phyloP scores from a whole-genome alignment of 2,888 invertebrate genomes.

The Caenorhabditis japonica region DNA sequence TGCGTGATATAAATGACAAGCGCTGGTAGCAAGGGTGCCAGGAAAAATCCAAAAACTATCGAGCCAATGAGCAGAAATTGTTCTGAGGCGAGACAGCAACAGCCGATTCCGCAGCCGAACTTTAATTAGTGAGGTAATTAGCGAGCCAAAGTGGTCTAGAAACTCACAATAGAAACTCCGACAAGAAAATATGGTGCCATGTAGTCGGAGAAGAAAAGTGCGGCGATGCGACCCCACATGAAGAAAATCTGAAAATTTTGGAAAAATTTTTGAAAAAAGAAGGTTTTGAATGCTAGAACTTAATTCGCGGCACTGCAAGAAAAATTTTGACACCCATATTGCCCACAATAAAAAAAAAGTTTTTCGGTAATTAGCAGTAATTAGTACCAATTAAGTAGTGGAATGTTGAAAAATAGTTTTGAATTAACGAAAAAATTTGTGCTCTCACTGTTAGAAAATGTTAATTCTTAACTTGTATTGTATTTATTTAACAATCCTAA shows the following conservation, averaged over 20 bases:
- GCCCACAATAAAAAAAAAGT: no score
- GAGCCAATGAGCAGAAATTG: conserved; percentile 53
- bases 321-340: no score
- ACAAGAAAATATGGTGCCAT: conserved; percentile 60
- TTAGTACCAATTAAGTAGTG: no score
- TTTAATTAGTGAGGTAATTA: conserved; percentile 18
- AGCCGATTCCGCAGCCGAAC: conserved; percentile 58
- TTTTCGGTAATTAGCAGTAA: no score
- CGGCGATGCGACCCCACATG: conserved; percentile 45
- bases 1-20: conserved; percentile 53
- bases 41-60: conserved; percentile 53
- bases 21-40: conserved; percentile 52
- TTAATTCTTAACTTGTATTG: no score
- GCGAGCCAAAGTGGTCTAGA: background rate
- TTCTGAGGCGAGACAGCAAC: conserved; percentile 57
- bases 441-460: no score
- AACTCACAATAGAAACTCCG: conserved; percentile 56
- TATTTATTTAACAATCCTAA: no score
- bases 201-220: conserved; percentile 51
- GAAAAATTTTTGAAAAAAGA: background rate
- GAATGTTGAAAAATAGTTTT: no score
- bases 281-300: no score
- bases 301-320: no score
- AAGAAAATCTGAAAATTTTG: conserved; percentile 42
- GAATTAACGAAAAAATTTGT: no score